Conservation (phyloP, 2,888 invertebrate genomes). For the Noctua comes region DNA sequence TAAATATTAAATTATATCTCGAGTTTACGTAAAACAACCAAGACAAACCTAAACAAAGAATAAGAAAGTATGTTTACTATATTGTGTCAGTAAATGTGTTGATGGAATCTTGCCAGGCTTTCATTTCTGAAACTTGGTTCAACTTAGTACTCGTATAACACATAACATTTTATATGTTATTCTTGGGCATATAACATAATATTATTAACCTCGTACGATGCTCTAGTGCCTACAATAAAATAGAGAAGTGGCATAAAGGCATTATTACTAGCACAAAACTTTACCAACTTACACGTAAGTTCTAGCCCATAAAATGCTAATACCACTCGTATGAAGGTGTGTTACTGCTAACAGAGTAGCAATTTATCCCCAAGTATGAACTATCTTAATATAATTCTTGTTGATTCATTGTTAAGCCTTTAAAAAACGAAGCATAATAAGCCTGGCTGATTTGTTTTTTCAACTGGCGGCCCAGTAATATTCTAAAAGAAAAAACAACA, state of each 20-base stretch:
- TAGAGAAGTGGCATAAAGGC: neutral
- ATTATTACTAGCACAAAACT: conserved; percentile 2
- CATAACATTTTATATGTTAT: conserved; percentile 3
- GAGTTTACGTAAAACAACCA: too few relatives aligned
- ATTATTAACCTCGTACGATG: neutral
- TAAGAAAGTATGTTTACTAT: neutral
- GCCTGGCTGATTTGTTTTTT: neutral
- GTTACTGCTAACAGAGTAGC: neutral
- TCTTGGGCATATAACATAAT: neutral
- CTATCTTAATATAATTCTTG: neutral
- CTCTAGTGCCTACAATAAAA: neutral
- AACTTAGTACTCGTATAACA: neutral
- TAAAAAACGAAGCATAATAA: too few relatives aligned
- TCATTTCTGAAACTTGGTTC: conserved; percentile 22
- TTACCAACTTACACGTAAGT: neutral
- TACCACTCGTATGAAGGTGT: neutral
- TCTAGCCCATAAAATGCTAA: neutral
- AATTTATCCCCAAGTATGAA: neutral
- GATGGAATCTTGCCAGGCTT: conserved; percentile 36
- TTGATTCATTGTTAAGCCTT: neutral
- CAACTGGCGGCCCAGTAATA: neutral
- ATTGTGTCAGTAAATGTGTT: neutral
- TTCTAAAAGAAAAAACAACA: neutral
- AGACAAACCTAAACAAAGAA: neutral
- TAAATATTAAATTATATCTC: too few relatives aligned